Percentiles rank a stretch among this genome's conserved stretches.
phyloP scores from a whole-genome alignment of 2,113 vertebrate species.

The Erinaceus europaeus region DNA sequence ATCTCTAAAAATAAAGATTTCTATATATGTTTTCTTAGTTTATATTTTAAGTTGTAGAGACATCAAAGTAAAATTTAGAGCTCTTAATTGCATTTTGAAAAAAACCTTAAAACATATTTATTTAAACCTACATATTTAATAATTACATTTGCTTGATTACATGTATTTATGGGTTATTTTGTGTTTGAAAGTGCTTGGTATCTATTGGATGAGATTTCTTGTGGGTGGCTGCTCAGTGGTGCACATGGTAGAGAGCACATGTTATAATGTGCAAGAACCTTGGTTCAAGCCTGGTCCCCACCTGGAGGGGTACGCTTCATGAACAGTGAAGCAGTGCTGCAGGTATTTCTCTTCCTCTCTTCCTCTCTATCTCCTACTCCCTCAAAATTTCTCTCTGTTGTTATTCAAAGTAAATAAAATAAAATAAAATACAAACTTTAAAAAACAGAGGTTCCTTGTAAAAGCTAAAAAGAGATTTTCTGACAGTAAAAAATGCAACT shows the following conservation, averaged over 20 bases:
- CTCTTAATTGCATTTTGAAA: slow-evolving; percentile 30
- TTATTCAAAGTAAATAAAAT: too few relatives aligned
- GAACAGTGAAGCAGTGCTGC: too few relatives aligned
- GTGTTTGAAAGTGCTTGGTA: not conserved
- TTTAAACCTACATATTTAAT: not conserved
- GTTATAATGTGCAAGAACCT: too few relatives aligned
- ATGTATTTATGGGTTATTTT: not conserved
- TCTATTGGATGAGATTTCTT: not conserved
- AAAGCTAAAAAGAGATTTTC: not conserved
- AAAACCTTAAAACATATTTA: slow-evolving; percentile 7
- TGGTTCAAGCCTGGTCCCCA: too few relatives aligned
- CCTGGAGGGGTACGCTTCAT: too few relatives aligned
- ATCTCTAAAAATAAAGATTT: slow-evolving; percentile 30
- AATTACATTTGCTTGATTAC: not conserved
- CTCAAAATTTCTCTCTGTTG: too few relatives aligned
- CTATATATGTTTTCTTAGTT: slow-evolving; percentile 34
- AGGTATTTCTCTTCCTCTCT: too few relatives aligned
- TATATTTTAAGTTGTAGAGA: slow-evolving; percentile 34
- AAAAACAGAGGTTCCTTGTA: too few relatives aligned
- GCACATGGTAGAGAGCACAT: too few relatives aligned
- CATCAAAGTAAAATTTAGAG: not conserved
- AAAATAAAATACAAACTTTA: too few relatives aligned
- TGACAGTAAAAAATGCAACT: not conserved
- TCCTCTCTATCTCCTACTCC: too few relatives aligned
- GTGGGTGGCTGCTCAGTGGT: too few relatives aligned